phyloP scores from a whole-genome alignment of 2,113 vertebrate genomes.

The Pelodiscus sinensis region DNA sequence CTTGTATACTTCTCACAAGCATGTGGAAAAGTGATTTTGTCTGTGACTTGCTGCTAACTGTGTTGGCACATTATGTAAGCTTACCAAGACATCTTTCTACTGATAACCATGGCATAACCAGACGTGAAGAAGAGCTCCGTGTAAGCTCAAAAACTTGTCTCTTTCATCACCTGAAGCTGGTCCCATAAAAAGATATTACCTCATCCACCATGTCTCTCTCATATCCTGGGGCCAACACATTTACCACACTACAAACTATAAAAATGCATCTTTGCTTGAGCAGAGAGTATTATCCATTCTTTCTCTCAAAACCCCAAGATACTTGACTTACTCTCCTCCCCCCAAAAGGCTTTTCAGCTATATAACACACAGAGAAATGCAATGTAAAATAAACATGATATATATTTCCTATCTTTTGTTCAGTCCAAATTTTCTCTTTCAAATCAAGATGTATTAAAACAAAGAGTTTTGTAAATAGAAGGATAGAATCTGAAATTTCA shows the following conservation, averaged over 20 bases:
- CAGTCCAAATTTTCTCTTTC: slow-evolving; percentile 6
- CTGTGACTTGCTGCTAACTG: neutral
- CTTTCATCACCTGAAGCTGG: neutral
- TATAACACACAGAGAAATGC: neutral
- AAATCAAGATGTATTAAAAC: slow-evolving; percentile 8
- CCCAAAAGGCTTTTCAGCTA: no score
- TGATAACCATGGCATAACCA: neutral
- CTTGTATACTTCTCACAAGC: neutral
- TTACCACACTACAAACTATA: rapidly evolving
- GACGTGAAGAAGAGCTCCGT: neutral
- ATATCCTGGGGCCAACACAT: neutral
- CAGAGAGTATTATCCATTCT: neutral
- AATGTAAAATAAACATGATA: neutral
- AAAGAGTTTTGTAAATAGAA: slow-evolving; percentile 11
- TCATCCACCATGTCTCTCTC: neutral
- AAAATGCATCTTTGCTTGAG: neutral
- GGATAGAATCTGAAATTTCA: slow-evolving; percentile 4
- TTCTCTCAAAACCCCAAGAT: neutral
- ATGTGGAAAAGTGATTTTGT: slow-evolving; percentile 23
- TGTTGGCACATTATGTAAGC: neutral
- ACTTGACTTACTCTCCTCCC: neutral
- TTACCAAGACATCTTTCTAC: neutral
- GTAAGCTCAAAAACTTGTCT: neutral
- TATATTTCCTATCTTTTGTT: slow-evolving; percentile 9
- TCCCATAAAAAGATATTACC: neutral